These are phyloP conservation scores for Schizaphis graminum DNA, from an alignment of 2,888 invertebrate species.

Conservation along the genomic window DNA sequence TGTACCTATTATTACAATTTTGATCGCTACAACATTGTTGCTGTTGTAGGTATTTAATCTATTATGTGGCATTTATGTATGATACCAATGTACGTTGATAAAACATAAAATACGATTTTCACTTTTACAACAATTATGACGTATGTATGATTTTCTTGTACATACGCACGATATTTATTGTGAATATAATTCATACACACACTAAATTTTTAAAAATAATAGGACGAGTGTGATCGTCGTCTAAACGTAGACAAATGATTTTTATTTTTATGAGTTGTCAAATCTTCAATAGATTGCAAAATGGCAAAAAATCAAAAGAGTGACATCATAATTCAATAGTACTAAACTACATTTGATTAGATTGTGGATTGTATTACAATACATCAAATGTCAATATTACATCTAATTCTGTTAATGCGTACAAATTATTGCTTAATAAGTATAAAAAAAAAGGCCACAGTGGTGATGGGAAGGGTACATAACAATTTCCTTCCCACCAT, in stretches of 20 bases:
- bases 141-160: not conserved
- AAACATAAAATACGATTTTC: not conserved
- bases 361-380: constrained; percentile 24
- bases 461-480: constrained; percentile 25
- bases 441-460: constrained; percentile 53
- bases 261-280: not conserved
- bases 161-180: not conserved
- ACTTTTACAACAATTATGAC: constrained; percentile 8
- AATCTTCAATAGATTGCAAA: not conserved
- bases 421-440: constrained; percentile 32
- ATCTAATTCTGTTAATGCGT: constrained; percentile 23
- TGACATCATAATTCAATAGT: not conserved
- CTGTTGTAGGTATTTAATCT: not conserved
- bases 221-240: not conserved
- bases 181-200: not conserved
- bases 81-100: not conserved
- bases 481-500: not conserved
- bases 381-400: not conserved
- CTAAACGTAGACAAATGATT: not conserved
- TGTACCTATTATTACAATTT: not conserved
- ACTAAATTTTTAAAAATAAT: not conserved
- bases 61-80: not conserved
- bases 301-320: constrained; percentile 1
- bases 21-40: not conserved
- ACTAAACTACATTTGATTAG: not conserved